These are phyloP conservation scores for Pteromalus puparum DNA, from an alignment of 1,140 invertebrate genomes.

Conservation along the genomic window DNA sequence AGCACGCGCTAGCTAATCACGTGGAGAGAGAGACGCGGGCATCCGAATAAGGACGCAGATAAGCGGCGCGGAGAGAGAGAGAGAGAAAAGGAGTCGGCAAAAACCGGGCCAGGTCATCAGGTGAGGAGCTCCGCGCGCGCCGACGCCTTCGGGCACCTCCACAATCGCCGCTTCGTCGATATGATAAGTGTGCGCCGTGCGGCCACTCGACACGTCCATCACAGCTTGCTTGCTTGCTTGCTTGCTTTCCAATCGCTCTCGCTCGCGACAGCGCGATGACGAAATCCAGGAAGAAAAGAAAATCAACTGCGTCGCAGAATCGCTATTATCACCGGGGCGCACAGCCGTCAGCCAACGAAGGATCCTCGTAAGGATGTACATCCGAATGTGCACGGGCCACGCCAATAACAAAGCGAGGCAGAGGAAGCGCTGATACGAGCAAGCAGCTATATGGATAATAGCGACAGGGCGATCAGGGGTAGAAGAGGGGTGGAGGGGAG, in stretches of 20 bases:
- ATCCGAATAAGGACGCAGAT: constrained; percentile 49
- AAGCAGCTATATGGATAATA: background rate
- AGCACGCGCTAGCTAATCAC: background rate
- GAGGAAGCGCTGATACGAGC: constrained; percentile 31
- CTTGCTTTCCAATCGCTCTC: background rate
- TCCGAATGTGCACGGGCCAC: background rate
- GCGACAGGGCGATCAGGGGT: too few species aligned
- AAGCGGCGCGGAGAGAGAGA: constrained; percentile 19
- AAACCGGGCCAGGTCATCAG: constrained; percentile 46
- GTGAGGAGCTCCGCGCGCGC: constrained; percentile 27
- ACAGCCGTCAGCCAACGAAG: background rate
- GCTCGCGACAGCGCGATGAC: background rate
- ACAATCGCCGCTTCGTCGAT: background rate
- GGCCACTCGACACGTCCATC: too few species aligned
- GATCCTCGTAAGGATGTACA: too few species aligned
- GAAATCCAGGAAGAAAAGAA: background rate
- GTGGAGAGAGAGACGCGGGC: constrained; percentile 23
- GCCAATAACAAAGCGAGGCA: background rate
- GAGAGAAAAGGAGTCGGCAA: background rate
- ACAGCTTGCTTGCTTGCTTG: too few species aligned
- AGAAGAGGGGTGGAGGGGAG: too few species aligned
- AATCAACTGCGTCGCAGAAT: background rate
- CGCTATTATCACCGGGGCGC: too few species aligned
- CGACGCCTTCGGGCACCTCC: constrained; percentile 5
- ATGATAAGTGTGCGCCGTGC: background rate